phyloP scores from a whole-genome alignment of 2,797 vertebrate species.

The Nannoperca obscura region DNA sequence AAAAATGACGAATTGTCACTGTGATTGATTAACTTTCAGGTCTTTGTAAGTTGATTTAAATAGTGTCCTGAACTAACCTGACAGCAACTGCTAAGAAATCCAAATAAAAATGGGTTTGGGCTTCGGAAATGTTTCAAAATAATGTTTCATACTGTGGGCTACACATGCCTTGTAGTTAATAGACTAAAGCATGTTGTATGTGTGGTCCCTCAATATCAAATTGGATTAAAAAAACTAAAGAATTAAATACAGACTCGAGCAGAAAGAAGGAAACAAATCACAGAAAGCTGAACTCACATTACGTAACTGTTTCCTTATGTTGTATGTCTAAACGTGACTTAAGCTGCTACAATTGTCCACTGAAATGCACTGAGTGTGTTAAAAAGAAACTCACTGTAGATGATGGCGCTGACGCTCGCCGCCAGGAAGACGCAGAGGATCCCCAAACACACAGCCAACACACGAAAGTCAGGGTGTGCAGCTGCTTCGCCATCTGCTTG shows the following conservation, averaged over 20 bases:
- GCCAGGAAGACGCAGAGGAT: constrained; percentile 25
- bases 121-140: background rate
- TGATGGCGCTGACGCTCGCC: background rate
- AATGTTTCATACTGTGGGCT: background rate
- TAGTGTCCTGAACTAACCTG: background rate
- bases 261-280: background rate
- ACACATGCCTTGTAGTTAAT: background rate
- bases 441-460: constrained; percentile 2
- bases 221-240: background rate
- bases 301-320: background rate
- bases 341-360: background rate
- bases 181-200: background rate
- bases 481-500: constrained; percentile 25
- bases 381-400: constrained; percentile 53
- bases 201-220: background rate
- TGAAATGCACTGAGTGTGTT: background rate
- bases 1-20: background rate
- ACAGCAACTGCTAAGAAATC: background rate
- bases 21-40: background rate
- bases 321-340: background rate
- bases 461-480: background rate
- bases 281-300: background rate
- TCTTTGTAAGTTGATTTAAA: background rate
- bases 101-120: background rate
- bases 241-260: background rate